phyloP scores from a whole-genome alignment of 2,888 invertebrate species.

The Thereva nobilitata region DNA sequence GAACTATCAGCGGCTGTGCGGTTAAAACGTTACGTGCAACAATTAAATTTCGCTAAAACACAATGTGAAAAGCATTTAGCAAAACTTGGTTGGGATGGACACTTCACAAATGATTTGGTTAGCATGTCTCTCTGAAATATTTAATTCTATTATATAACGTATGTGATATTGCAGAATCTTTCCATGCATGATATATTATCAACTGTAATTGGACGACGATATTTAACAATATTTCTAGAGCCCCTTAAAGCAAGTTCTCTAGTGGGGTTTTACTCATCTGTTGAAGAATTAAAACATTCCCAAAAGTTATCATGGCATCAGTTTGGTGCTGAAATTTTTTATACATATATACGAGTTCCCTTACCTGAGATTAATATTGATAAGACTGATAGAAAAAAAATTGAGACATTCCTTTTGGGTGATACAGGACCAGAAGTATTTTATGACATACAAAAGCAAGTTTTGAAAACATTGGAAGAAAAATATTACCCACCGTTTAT shows the following conservation, averaged over 20 bases:
- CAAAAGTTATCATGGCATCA: constrained; percentile 80
- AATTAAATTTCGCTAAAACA: constrained; percentile 77
- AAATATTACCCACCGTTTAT: constrained; percentile 89
- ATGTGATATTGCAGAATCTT: constrained; percentile 63
- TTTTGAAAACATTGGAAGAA: constrained; percentile 78
- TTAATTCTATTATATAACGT: constrained; percentile 1
- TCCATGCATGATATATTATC: constrained; percentile 75
- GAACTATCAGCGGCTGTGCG: constrained; percentile 81
- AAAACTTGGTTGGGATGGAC: constrained; percentile 77
- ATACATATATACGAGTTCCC: constrained; percentile 81
- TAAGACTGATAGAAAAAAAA: constrained; percentile 76
- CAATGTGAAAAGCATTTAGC: constrained; percentile 79
- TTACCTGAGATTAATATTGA: constrained; percentile 82
- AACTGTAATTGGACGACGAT: constrained; percentile 78
- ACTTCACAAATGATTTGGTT: constrained; percentile 61
- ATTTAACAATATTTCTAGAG: constrained; percentile 79
- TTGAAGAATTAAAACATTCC: constrained; percentile 80
- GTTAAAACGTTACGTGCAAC: constrained; percentile 80
- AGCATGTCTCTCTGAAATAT: constrained; percentile 21
- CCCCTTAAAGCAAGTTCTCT: constrained; percentile 82
- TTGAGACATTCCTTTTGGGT: constrained; percentile 85
- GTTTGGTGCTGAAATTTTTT: constrained; percentile 88
- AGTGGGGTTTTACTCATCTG: constrained; percentile 84
- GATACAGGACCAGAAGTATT: constrained; percentile 87
- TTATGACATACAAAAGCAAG: constrained; percentile 81